Base-by-base conservation (phyloP, 2,797 vertebrate species). In the Rhinophrynus dorsalis region DNA sequence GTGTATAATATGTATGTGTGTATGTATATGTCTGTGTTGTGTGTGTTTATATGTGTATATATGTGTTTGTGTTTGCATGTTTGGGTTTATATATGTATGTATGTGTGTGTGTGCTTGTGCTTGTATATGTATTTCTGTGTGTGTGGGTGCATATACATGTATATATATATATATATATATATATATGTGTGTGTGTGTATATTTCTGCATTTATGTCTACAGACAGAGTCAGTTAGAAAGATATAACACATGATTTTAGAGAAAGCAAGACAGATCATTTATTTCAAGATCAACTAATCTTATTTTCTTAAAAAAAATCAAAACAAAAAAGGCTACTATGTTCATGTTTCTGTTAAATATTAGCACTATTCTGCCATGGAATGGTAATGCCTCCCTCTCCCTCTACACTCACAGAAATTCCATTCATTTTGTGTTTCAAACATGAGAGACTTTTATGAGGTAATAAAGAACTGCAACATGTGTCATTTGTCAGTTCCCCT, bases 381-480 rank as follows among this genome's bases (percentile, higher is more conserved):
- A 42, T 5, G 2, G 6, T 15, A 17, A 17, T 5, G n/a, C 9
- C 38, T 42, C 18, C 35, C 12, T 17, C 15, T 17, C 38, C 3
- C 38, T 1, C 5, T 9, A 18, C 44, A 21, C 2, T 26, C 47
- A 48, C n/a, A n/a, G 11, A 52, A 52, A 52, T 52, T 52, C 50
- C 50, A 52, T 52, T 52, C 13, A 30, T 52, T 52, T 15, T 30
- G 26, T 52, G 50, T 52, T 52, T n/a, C n/a, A 32, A 32, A 52
- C 32, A 6, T 52, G 26, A 27, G 27, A 32, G 50, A 30, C 27
- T 12, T 52, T 52, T 30, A 52, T 52, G 50, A 9, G 26, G 50
- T 52, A 52, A 52, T 52, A 52, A 52, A 50, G 47, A 52, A 32
- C n/a, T 30, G 27, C 26, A 17, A 32, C 50, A 52, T 52, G 27